phyloP scores from a whole-genome alignment of 2,888 invertebrate genomes.

The Palloptera scutellata region DNA sequence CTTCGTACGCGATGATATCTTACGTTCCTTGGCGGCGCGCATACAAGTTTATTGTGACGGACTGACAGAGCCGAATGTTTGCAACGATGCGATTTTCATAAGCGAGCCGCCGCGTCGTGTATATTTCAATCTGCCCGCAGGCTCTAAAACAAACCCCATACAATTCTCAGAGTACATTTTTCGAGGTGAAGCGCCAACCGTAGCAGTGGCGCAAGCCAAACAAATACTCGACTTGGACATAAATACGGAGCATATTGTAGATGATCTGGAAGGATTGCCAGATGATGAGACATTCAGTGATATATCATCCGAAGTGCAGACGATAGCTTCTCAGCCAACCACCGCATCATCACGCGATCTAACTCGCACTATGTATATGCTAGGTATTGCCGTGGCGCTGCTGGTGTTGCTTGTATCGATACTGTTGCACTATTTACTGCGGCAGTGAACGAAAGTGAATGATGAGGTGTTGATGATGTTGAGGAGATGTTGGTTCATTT shows the following conservation, averaged over 20 bases:
- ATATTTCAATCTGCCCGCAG: conserved; percentile 72
- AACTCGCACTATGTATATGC: conserved; percentile 66
- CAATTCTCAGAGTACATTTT: conserved; percentile 90
- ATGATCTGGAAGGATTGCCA: conserved; percentile 80
- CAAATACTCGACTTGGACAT: conserved; percentile 83
- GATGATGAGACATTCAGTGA: conserved; percentile 69
- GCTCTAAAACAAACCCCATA: conserved; percentile 59
- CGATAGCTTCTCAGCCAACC: conserved; percentile 13
- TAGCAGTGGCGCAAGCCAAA: conserved; percentile 80
- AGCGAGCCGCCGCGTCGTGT: conserved; percentile 91
- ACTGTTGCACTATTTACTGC: conserved; percentile 67
- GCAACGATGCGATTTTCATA: conserved; percentile 67
- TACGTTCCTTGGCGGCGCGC: conserved; percentile 83
- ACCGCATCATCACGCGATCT: conserved; percentile 58
- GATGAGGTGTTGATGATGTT: too few species aligned
- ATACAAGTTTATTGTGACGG: conserved; percentile 94
- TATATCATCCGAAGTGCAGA: conserved; percentile 28
- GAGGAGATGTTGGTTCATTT: neutral
- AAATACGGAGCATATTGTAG: conserved; percentile 73
- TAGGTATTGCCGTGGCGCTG: conserved; percentile 71
- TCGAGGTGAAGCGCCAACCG: conserved; percentile 86
- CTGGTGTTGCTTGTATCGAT: conserved; percentile 70
- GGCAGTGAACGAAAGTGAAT: conserved; percentile 34
- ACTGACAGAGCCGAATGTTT: conserved; percentile 68
- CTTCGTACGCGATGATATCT: conserved; percentile 83